These are phyloP conservation scores for Pyrgus malvae DNA, from an alignment of 2,888 invertebrate genomes.

Conservation along the genomic window DNA sequence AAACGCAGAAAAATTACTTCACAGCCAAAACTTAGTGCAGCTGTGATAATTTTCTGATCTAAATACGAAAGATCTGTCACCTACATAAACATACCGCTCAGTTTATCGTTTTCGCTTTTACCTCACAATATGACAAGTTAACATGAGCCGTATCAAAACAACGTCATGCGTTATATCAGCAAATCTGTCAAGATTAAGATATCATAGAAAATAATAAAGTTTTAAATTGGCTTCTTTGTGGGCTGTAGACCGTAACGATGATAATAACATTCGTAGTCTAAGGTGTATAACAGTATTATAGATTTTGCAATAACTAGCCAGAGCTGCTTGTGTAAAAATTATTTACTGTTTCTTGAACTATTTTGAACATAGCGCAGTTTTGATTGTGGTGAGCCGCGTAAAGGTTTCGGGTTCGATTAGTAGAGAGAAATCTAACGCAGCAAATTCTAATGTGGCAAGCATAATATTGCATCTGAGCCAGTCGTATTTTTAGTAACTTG, in stretches of 20 bases:
- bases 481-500: not conserved
- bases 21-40: too few species aligned
- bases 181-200: conserved; percentile 23
- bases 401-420: too few species aligned
- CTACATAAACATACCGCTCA: too few species aligned
- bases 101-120: conserved; percentile 1
- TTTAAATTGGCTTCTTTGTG: conserved; percentile 22
- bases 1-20: too few species aligned
- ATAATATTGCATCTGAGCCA: not conserved
- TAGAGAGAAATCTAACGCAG: too few species aligned
- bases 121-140: not conserved
- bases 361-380: too few species aligned
- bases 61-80: too few species aligned
- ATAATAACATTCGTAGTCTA: not conserved
- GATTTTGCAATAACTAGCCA: conserved; percentile 2
- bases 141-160: not conserved
- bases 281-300: not conserved
- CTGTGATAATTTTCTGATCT: too few species aligned
- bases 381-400: too few species aligned
- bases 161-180: conserved; percentile 9
- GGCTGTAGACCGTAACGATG: conserved; percentile 11
- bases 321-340: too few species aligned
- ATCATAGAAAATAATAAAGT: conserved; percentile 26
- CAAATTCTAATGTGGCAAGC: too few species aligned
- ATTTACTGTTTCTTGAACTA: too few species aligned